A percentile compares a stretch with the other conserved stretches of the same genome.
These are phyloP conservation scores for Sebastes steindachneri DNA, from an alignment of 2,797 vertebrate species.

Conservation along the genomic window DNA sequence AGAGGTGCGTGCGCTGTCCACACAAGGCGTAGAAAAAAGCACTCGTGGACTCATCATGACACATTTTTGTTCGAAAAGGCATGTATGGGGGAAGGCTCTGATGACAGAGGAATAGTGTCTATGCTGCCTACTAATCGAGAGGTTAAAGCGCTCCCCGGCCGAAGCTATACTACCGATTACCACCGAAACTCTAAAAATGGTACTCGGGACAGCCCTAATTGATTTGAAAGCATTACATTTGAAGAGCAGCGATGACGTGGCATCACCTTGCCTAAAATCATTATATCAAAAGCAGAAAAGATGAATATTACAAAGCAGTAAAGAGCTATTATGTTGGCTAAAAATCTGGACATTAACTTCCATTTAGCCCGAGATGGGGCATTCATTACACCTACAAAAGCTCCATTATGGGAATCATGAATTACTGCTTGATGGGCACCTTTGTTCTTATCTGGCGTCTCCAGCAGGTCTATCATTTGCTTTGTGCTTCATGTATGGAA, in stretches of 20 bases:
- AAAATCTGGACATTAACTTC: slow-evolving; percentile 15
- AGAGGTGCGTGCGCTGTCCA: too few relatives aligned
- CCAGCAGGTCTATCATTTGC: slow-evolving; percentile 22
- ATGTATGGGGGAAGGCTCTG: too few relatives aligned
- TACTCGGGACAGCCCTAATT: too few relatives aligned
- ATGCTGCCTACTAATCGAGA: too few relatives aligned
- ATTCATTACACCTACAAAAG: not conserved
- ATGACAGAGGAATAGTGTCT: too few relatives aligned
- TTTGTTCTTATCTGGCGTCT: slow-evolving; percentile 50
- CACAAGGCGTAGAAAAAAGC: too few relatives aligned
- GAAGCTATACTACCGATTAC: too few relatives aligned
- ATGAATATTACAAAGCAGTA: not conserved
- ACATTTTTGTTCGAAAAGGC: too few relatives aligned
- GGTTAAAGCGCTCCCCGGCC: too few relatives aligned
- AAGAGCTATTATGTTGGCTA: slow-evolving; percentile 10
- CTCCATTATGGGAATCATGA: slow-evolving; percentile 7
- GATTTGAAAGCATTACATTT: not conserved
- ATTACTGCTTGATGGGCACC: slow-evolving; percentile 24
- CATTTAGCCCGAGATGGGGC: slow-evolving; percentile 4
- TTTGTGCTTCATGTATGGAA: slow-evolving; percentile 17
- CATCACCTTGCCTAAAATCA: not conserved
- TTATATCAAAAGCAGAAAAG: slow-evolving; percentile 17
- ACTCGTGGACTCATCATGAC: too few relatives aligned
- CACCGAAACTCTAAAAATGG: too few relatives aligned
- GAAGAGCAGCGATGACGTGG: not conserved